Conservation (phyloP, 1,140 invertebrate genomes). For the Elymnias hypermnestra region DNA sequence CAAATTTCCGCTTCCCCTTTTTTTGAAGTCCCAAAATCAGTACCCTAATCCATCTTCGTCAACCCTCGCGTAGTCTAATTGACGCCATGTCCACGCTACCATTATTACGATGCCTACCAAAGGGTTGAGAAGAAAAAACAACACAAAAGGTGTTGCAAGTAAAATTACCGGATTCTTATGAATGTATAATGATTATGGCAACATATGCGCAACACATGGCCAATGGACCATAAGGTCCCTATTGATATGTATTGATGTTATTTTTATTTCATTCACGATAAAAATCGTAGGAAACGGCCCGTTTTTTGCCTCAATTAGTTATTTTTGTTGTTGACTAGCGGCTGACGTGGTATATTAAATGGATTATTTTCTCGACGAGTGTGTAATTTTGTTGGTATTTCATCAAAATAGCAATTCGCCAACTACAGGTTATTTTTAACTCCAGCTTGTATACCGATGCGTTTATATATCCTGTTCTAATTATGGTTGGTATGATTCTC, state of each 20-base stretch:
- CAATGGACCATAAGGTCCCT: slow-evolving; percentile 51
- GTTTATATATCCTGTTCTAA: too few species aligned
- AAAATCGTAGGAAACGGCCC: slow-evolving; percentile 26
- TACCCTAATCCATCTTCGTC: slow-evolving; percentile 33
- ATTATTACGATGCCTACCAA: slow-evolving; percentile 35
- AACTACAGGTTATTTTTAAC: background rate
- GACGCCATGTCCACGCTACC: slow-evolving; percentile 36
- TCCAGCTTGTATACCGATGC: too few species aligned
- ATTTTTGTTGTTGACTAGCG: slow-evolving; percentile 5
- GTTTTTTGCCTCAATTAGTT: slow-evolving; percentile 20
- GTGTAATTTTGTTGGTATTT: background rate
- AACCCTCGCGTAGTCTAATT: slow-evolving; percentile 38
- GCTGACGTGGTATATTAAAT: background rate
- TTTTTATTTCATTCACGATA: slow-evolving; percentile 39
- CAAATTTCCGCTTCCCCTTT: background rate
- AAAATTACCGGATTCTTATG: slow-evolving; percentile 53
- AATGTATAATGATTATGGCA: slow-evolving; percentile 51
- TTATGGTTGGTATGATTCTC: too few species aligned
- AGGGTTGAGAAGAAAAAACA: slow-evolving; percentile 40
- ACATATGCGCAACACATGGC: slow-evolving; percentile 60
- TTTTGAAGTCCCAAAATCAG: slow-evolving; percentile 2
- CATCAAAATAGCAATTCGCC: background rate
- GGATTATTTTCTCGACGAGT: background rate
- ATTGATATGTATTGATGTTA: slow-evolving; percentile 41
- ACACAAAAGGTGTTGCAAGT: slow-evolving; percentile 48